A percentile compares a stretch with the other conserved stretches of the same genome.
phyloP scores from a whole-genome alignment of 2,113 vertebrate species.

The Corythornis cristatus region DNA sequence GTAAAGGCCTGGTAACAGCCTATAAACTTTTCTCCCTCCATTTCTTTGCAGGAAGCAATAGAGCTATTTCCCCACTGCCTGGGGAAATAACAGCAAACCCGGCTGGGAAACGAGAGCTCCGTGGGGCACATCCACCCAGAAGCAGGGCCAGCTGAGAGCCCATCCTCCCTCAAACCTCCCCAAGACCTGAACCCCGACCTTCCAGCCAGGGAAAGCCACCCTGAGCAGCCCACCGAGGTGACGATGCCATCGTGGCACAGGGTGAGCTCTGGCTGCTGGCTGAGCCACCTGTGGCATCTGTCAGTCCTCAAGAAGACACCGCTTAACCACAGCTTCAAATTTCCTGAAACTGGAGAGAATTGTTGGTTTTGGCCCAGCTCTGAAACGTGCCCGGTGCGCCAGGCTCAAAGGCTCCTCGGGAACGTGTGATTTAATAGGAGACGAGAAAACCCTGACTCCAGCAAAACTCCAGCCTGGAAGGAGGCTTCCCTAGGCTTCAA shows the following conservation, averaged over 20 bases:
- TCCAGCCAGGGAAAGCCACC: not conserved
- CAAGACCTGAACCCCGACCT: not conserved
- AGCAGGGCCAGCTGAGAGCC: not conserved
- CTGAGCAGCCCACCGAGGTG: not conserved
- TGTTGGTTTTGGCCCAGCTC: constrained; percentile 40
- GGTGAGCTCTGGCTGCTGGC: not conserved
- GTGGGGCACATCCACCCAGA: fast-evolving
- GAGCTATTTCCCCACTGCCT: not conserved
- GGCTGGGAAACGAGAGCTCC: not conserved
- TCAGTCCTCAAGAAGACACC: constrained; percentile 32
- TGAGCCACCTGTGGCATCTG: not conserved
- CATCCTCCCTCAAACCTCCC: not conserved
- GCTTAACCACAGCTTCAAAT: not conserved
- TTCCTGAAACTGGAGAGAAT: constrained; percentile 47
- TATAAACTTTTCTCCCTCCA: not conserved
- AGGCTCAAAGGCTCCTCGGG: not conserved
- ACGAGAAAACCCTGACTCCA: not conserved
- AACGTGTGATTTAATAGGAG: not conserved
- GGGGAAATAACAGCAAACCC: not conserved
- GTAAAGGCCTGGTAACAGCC: not conserved
- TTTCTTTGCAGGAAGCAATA: not conserved
- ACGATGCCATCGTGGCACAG: not conserved
- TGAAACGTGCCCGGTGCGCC: not conserved
- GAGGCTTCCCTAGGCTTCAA: not conserved
- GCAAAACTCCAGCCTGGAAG: not conserved